Conservation (phyloP, 92 coral and sea anemone genomes). For the Montipora capitata region DNA sequence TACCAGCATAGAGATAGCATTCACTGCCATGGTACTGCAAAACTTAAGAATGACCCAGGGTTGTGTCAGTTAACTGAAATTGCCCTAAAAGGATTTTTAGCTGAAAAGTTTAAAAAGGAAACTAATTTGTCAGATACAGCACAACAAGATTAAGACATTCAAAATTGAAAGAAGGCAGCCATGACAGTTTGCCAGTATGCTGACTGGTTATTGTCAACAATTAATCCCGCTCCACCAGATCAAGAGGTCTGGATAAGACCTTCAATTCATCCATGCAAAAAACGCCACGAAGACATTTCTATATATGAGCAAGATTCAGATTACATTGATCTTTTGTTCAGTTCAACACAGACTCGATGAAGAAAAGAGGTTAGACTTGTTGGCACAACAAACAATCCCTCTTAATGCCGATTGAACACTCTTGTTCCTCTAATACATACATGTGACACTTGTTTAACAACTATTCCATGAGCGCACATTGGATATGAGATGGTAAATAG, state of each 20-base stretch:
- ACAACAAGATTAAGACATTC: too few species aligned
- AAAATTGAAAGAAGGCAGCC: not conserved
- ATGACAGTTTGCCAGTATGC: constrained; percentile 78
- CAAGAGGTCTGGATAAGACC: constrained; percentile 50
- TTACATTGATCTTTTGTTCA: not conserved
- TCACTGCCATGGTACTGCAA: constrained; percentile 6
- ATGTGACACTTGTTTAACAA: too few species aligned
- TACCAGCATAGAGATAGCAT: constrained; percentile 67
- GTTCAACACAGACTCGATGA: constrained; percentile 31
- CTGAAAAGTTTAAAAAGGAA: constrained; percentile 29
- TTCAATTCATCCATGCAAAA: constrained; percentile 72
- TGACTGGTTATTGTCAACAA: constrained; percentile 83
- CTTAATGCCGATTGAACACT: too few species aligned
- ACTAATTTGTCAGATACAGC: not conserved
- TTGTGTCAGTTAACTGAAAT: constrained; percentile 58
- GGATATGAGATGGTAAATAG: too few species aligned
- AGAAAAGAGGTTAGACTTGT: constrained; percentile 42
- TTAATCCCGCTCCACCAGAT: constrained; percentile 82
- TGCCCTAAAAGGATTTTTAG: constrained; percentile 63
- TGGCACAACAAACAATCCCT: constrained; percentile 49
- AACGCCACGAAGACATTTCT: constrained; percentile 62
- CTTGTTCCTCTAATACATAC: too few species aligned
- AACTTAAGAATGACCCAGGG: constrained; percentile 67
- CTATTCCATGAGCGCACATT: too few species aligned
- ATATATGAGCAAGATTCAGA: constrained; percentile 54